Evolutionary conservation across 2,797 vertebrate species (phyloP).

Genomic region (Florisuga fusca): DNA sequence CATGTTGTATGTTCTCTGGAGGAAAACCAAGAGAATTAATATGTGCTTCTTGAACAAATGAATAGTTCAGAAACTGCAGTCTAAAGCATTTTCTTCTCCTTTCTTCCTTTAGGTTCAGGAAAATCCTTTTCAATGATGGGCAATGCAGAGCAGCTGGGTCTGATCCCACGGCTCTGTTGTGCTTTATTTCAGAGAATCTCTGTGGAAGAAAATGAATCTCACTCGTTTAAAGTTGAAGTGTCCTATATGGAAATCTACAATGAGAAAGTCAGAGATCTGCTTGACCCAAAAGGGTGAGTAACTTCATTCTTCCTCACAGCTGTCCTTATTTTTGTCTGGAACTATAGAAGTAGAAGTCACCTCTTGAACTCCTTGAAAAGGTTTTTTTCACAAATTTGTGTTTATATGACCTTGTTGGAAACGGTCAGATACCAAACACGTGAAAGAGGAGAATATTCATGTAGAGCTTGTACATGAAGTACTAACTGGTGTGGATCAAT

Average conservation of each 20-base stretch:
- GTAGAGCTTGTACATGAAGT: neutral
- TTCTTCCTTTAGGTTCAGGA: constrained; percentile 89
- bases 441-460: neutral
- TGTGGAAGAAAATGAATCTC: constrained; percentile 86
- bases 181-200: constrained; percentile 94
- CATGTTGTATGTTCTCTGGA: neutral
- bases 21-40: neutral
- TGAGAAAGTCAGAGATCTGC: constrained; percentile 95
- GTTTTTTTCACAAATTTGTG: neutral
- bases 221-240: constrained; percentile 96
- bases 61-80: neutral
- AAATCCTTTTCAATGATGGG: constrained; percentile 99
- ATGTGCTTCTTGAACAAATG: neutral
- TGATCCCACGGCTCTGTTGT: constrained; percentile 97
- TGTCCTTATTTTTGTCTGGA: neutral
- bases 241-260: constrained; percentile 99
- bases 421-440: neutral
- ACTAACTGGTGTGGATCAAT: neutral
- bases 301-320: neutral
- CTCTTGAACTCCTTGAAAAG: neutral
- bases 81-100: neutral
- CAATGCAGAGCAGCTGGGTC: constrained; percentile 92
- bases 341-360: neutral
- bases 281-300: constrained; percentile 98
- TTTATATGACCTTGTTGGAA: neutral